A percentile compares a stretch with the other conserved stretches of the same genome.
Evolutionary conservation across 2,888 invertebrate genomes (phyloP).

Genomic region (Tipula lateralis): DNA sequence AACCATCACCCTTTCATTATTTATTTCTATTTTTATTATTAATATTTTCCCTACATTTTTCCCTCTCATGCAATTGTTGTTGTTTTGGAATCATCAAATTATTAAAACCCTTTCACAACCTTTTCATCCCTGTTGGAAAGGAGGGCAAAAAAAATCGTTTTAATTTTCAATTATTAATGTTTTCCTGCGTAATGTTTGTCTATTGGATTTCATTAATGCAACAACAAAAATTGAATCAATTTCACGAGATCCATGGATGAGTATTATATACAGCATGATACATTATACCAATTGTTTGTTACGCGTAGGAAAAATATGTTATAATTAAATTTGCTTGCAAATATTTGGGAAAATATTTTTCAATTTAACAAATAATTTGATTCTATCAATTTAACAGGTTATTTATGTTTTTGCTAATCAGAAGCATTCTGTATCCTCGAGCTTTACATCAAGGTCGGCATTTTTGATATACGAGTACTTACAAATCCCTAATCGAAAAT

Average conservation of each 20-base stretch:
- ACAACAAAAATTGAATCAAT: background rate
- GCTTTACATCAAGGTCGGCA: background rate
- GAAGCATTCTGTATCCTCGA: background rate
- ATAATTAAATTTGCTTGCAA: background rate
- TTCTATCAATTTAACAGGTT: conserved; percentile 2
- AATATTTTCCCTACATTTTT: background rate
- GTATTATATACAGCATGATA: background rate
- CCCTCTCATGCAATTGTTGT: background rate
- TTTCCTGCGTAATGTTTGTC: background rate
- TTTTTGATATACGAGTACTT: background rate
- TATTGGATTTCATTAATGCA: background rate
- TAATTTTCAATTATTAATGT: background rate
- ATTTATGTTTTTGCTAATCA: background rate
- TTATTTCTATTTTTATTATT: background rate
- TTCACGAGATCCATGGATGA: background rate
- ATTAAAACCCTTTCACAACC: background rate
- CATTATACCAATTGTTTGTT: background rate
- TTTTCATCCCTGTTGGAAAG: background rate
- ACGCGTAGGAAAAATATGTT: background rate
- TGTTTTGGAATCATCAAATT: background rate
- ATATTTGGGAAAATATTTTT: background rate
- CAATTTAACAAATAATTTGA: background rate
- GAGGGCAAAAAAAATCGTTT: background rate
- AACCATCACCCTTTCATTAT: background rate
- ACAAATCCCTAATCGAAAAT: too few relatives aligned